Evolutionary conservation across 2,888 invertebrate genomes (phyloP), one percentile per base, ranked within the genome.

Genomic region (Noctua fimbriata): DNA sequence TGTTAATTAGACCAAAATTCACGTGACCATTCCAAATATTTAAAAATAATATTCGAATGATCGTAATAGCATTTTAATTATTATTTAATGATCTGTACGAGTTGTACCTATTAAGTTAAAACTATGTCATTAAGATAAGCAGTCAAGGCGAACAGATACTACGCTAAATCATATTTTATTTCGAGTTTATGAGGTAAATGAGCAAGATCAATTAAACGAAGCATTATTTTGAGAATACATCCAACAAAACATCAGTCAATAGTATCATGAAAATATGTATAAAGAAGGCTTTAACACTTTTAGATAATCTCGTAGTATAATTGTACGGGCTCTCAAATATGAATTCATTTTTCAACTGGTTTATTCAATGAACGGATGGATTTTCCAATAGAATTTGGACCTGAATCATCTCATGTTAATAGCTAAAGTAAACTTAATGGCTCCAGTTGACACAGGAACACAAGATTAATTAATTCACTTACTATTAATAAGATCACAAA

Each of bases 71-170:
- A n/a, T 77, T 55, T 65, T 71, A 86, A 85, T 83, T 76, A 44
- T 72, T 76, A 71, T 83, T 74, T 83, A 69, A 79, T 74, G 65
- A 41, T 60, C 14, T 28, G 21, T 4, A 4, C 36, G 36, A 5
- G 32, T 32, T 47, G 58, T 47, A 74, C 66, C 28, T 32, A 65
- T 36, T 72, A 60, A 63, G 72, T 73, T 55, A 28, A 72, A 81
- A 84, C 66, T 80, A 73, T 79, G 79, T 85, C 77, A 87, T 85
- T 82, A 73, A 87, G 66, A 87, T 82, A 76, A 78, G 73, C 65
- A 78, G 79, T 87, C 85, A 85, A 86, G 79, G 82, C 60, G 16
- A 87, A 82, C 71, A 28, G 63, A 76, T 82, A 84, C 58, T 44
- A 69, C 55, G 60, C 70, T 41, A 69, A 78, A 73, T 81, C 44